Evolutionary conservation across 2,797 vertebrate genomes (phyloP), one percentile per base, ranked within the genome.

Genomic region (Allobates femoralis): DNA sequence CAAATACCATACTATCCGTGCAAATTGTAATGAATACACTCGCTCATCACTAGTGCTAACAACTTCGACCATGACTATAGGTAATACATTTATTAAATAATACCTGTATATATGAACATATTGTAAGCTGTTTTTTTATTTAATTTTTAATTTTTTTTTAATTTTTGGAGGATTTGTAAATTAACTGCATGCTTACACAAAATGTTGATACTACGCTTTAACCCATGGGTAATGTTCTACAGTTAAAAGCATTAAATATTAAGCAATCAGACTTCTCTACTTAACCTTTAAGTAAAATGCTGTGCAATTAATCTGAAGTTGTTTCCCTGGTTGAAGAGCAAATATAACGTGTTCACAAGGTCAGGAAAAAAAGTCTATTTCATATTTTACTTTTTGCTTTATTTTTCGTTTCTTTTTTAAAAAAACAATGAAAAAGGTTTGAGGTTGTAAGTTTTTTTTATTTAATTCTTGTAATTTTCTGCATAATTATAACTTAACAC

Each of bases 241-340:
- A 18, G 16, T 34, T 67, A 67, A 67, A 67, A 67, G 64, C 30
- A 30, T 34, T 32, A 34, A 67, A 67, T 67, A 32, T 67, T 32
- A 67, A 32, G 30, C 3, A 34, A 67, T 67, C 30, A 19, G 15
- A 32, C 0, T 26, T 51, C 30, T 50, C 12, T 26, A 66, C 66
- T 80, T 80, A 64, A 64, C 37, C 41, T 30, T 80, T 64, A 80
- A 80, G 50, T 41, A 30, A 26, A 64, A 66, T 66, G n/a, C 66
- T 66, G 50, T 64, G 46, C 41, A 7, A 66, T 50, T 46, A 64
- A 51, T 41, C 19, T 30, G 16, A 50, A 80, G 46, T 41, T 51
- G 7, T 50, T 79, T 80, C 79, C 62, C 79, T 34, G 26, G 60
- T 80, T 8, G 11, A 30, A 8, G 50, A 53, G 75, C 30, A 56